These are phyloP conservation scores for Zootermopsis nevadensis DNA, from an alignment of 2,888 invertebrate species.

Conservation along the genomic window DNA sequence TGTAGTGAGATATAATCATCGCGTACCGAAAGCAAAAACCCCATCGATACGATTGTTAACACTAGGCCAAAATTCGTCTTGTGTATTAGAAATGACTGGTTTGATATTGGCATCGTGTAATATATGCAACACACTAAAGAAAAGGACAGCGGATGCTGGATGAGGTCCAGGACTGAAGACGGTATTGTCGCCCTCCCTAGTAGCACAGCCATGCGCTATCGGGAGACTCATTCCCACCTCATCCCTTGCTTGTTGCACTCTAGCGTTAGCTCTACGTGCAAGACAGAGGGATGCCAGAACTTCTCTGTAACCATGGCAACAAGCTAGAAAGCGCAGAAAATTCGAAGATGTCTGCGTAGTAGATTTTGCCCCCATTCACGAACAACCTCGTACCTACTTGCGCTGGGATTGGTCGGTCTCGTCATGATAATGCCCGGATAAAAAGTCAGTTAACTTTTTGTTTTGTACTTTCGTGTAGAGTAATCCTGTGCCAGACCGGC, in stretches of 20 bases:
- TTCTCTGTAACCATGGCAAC: slow-evolving; percentile 10
- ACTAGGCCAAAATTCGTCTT: neutral
- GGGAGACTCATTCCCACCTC: neutral
- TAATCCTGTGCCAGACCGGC: too few species aligned
- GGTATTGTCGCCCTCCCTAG: neutral
- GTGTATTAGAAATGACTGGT: neutral
- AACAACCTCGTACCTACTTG: too few species aligned
- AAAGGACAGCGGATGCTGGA: neutral
- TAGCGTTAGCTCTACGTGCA: neutral
- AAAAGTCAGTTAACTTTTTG: too few species aligned
- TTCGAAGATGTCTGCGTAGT: neutral
- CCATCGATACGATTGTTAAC: neutral
- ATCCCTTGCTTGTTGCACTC: neutral
- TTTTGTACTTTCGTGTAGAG: too few species aligned
- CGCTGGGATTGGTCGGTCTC: too few species aligned
- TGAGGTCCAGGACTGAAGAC: neutral
- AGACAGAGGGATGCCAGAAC: neutral
- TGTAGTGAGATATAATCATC: neutral
- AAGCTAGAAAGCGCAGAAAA: neutral
- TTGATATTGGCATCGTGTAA: neutral
- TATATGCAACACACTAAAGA: neutral
- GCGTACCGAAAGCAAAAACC: neutral
- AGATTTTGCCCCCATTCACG: neutral
- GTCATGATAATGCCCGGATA: too few species aligned
- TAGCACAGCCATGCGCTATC: slow-evolving; percentile 9